Percentiles rank a stretch among this genome's conserved stretches.
Evolutionary conservation across 2,113 vertebrate genomes (phyloP).

Genomic region (Dromiciops gliroides): DNA sequence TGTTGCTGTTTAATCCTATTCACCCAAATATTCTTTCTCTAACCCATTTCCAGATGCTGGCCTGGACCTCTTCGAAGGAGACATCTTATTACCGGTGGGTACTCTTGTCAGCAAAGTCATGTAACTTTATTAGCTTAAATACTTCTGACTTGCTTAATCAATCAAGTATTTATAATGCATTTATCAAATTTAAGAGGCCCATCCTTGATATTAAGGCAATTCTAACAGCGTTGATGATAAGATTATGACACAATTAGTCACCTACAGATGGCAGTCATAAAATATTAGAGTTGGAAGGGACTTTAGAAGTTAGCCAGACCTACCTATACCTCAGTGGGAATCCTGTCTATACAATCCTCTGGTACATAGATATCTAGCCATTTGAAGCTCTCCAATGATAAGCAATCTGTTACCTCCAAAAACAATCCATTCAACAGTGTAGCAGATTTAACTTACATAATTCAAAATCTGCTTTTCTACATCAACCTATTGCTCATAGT

Average conservation of each 20-base stretch:
- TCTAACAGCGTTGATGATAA: background rate
- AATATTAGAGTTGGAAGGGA: background rate
- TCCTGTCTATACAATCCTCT: background rate
- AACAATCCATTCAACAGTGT: background rate
- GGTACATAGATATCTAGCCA: background rate
- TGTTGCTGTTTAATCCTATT: slow-evolving; percentile 8
- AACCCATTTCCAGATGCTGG: slow-evolving; percentile 84
- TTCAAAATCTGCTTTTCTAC: background rate
- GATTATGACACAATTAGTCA: background rate
- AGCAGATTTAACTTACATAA: background rate
- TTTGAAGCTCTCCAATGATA: background rate
- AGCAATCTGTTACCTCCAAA: background rate
- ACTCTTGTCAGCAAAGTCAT: background rate
- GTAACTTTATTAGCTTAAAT: background rate
- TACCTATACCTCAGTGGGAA: background rate
- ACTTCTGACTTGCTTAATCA: background rate
- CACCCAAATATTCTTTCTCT: slow-evolving; percentile 38
- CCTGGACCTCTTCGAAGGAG: slow-evolving; percentile 89
- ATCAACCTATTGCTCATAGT: background rate
- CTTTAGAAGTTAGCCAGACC: background rate
- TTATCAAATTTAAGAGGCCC: background rate
- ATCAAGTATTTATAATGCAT: background rate
- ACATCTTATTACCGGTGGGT: slow-evolving; percentile 89
- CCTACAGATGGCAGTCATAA: background rate
- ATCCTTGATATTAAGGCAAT: background rate